These are phyloP conservation scores for Glyphotaelius pellucidus DNA, from an alignment of 2,888 invertebrate genomes.

Conservation along the genomic window DNA sequence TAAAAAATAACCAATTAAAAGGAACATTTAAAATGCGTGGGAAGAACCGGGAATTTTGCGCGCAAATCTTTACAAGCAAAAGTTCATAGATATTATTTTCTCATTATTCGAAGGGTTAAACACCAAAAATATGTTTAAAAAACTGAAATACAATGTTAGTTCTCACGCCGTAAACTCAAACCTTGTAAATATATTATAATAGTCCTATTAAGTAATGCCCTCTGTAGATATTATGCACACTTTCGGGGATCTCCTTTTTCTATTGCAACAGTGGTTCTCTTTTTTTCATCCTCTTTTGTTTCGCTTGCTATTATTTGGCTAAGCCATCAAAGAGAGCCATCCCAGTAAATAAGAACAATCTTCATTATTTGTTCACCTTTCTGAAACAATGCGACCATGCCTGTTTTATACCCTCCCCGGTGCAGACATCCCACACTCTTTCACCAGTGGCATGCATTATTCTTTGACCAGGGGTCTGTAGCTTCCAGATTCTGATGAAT, in stretches of 20 bases:
- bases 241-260: not conserved
- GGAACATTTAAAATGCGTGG: no score
- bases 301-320: not conserved
- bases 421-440: not conserved
- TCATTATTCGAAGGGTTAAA: no score
- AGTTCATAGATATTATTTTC: no score
- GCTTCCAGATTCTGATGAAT: no score
- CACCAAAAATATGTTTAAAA: no score
- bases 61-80: no score
- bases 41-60: no score
- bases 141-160: not conserved
- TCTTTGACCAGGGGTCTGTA: no score
- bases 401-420: not conserved
- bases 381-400: not conserved
- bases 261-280: not conserved
- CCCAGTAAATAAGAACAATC: not conserved
- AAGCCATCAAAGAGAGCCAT: slow-evolving; percentile 2
- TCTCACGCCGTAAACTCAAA: not conserved
- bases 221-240: not conserved
- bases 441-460: no score
- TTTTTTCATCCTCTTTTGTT: not conserved
- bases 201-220: not conserved
- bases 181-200: no score
- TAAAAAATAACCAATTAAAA: no score
- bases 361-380: slow-evolving; percentile 12